Conservation (phyloP, 2,888 invertebrate species). For the Molorchus minor region DNA sequence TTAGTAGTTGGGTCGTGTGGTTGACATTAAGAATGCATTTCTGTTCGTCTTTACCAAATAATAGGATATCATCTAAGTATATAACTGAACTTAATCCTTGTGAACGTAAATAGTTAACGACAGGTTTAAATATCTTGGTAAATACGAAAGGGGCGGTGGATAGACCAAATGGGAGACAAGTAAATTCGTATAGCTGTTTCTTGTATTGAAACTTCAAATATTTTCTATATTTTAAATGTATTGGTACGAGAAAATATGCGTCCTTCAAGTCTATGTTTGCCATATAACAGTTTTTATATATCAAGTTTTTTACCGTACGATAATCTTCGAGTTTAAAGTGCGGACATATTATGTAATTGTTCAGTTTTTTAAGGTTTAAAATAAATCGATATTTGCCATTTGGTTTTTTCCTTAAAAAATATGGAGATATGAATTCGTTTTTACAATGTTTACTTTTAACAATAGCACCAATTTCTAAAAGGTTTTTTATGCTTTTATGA, state of each 20-base stretch:
- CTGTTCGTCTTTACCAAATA: constrained; percentile 7
- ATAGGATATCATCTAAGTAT: constrained; percentile 13
- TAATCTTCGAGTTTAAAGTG: background rate
- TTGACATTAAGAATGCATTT: constrained; percentile 3
- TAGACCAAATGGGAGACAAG: background rate
- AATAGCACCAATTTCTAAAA: background rate
- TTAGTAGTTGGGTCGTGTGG: constrained; percentile 8
- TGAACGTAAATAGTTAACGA: constrained; percentile 11
- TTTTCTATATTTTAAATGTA: background rate
- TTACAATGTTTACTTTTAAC: constrained; percentile 4
- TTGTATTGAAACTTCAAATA: background rate
- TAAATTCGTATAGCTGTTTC: background rate
- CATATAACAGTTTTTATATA: background rate
- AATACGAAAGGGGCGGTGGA: background rate
- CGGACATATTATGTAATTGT: background rate
- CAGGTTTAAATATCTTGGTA: background rate
- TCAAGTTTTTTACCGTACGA: background rate
- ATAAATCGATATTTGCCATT: background rate
- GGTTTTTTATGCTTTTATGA: background rate
- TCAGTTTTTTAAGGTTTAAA: background rate
- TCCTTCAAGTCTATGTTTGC: background rate
- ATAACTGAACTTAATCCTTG: constrained; percentile 11
- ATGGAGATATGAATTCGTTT: constrained; percentile 16
- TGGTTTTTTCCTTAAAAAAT: constrained; percentile 12
- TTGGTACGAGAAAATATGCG: background rate